Conservation (phyloP, 2,888 invertebrate genomes). For the Xestia rhomboidea region DNA sequence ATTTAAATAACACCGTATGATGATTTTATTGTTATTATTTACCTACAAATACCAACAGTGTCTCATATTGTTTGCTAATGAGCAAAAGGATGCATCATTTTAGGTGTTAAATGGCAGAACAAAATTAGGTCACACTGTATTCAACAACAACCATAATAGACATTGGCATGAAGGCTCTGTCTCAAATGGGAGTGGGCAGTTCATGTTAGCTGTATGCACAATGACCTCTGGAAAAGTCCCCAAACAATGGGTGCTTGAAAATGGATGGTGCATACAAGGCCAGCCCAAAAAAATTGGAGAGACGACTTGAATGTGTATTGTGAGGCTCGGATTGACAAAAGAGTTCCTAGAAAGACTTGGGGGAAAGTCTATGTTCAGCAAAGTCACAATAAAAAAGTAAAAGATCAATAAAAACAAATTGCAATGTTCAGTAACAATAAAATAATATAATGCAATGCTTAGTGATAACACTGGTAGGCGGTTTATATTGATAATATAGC, state of each 20-base stretch:
- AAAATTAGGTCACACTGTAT: not conserved
- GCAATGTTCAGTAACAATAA: not conserved
- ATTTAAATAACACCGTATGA: not conserved
- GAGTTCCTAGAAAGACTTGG: not conserved
- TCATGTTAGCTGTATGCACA: not conserved
- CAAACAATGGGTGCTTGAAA: not conserved
- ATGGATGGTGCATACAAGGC: not conserved
- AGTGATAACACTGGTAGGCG: not conserved
- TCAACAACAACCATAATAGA: not conserved
- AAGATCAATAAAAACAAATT: not conserved
- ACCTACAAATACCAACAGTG: not conserved
- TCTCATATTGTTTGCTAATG: not conserved
- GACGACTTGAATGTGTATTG: not conserved
- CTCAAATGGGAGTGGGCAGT: not conserved
- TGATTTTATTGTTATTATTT: conserved; percentile 4
- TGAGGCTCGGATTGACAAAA: no score
- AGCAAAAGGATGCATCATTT: not conserved
- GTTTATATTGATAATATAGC: not conserved
- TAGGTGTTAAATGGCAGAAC: not conserved
- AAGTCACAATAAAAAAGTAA: no score
- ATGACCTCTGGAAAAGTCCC: not conserved
- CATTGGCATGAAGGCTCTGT: not conserved
- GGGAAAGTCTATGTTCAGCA: no score
- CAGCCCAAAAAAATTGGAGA: not conserved
- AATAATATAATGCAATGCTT: not conserved